Conservation (phyloP, 2,113 vertebrate genomes). For the Anarrhichthys ocellatus region DNA sequence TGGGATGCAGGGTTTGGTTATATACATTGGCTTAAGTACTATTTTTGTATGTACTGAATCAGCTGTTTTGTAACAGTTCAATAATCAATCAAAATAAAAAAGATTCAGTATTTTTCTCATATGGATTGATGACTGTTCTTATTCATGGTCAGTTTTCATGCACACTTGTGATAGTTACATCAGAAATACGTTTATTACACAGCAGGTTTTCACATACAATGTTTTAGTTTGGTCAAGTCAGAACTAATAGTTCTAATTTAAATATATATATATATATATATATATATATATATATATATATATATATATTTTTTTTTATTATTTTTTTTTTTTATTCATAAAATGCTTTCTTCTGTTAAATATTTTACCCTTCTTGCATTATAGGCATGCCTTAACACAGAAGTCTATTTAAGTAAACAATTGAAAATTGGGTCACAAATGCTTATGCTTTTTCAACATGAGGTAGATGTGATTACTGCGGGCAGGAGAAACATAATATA, state of each 20-base stretch:
- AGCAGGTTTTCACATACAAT: neutral
- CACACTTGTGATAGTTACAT: neutral
- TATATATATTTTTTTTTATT: no score
- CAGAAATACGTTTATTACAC: neutral
- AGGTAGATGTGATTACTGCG: no score
- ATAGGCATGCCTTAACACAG: neutral
- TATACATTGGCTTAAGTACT: neutral
- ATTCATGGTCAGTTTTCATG: neutral
- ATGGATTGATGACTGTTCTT: slow-evolving; percentile 11
- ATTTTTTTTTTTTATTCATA: no score
- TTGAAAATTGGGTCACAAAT: neutral
- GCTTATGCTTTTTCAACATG: neutral
- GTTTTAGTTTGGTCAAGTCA: neutral
- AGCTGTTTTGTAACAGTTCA: slow-evolving; percentile 42
- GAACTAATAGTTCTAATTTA: neutral
- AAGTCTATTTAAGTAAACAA: neutral
- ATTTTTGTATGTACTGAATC: neutral
- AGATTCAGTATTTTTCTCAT: slow-evolving; percentile 15
- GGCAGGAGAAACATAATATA: no score
- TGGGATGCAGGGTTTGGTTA: slow-evolving; percentile 12
- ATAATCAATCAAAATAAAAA: slow-evolving; percentile 63
- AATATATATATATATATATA: no score
- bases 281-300: no score
- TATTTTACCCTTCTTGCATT: no score
- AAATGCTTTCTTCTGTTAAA: neutral